Evolutionary conservation across 2,797 vertebrate species (phyloP).

Genomic region (Antennarius maculatus): DNA sequence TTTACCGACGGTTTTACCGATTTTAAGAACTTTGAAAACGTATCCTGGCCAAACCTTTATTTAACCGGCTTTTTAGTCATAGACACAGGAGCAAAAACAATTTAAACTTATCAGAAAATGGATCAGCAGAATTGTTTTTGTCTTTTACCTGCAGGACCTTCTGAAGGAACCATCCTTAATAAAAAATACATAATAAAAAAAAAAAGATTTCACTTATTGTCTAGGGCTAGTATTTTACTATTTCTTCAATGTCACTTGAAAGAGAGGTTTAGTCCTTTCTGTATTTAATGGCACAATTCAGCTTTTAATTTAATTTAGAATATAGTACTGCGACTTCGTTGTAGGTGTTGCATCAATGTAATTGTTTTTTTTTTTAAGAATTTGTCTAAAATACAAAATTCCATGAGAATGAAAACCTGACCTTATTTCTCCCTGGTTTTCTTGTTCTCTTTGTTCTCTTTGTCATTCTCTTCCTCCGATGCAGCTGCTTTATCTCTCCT

Average conservation of each 20-base stretch:
- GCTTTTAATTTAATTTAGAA: conserved; percentile 6
- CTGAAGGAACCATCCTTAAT: conserved; percentile 1
- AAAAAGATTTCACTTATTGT: neutral
- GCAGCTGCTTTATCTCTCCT: conserved; percentile 48
- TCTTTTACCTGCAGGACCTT: too few relatives aligned
- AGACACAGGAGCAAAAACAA: too few relatives aligned
- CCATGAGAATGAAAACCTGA: conserved; percentile 41
- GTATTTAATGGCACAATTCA: neutral
- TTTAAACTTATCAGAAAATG: too few relatives aligned
- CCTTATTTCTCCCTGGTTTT: conserved; percentile 48
- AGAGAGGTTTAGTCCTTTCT: neutral
- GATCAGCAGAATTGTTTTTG: too few relatives aligned
- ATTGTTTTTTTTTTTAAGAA: conserved; percentile 9
- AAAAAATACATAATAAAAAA: neutral
- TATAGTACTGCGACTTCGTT: conserved; percentile 1
- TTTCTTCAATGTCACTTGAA: neutral
- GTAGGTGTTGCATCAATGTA: neutral
- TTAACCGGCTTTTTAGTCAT: too few relatives aligned
- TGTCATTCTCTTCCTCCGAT: conserved; percentile 53
- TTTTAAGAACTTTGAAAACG: too few relatives aligned
- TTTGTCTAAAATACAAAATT: conserved; percentile 23
- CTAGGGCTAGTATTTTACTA: neutral
- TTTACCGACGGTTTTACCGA: too few relatives aligned
- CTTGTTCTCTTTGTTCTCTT: conserved; percentile 52
- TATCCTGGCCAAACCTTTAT: too few relatives aligned